Evolutionary conservation across 2,797 vertebrate genomes (phyloP), one percentile per base, ranked within the genome.

Genomic region (Danio albolineatus): DNA sequence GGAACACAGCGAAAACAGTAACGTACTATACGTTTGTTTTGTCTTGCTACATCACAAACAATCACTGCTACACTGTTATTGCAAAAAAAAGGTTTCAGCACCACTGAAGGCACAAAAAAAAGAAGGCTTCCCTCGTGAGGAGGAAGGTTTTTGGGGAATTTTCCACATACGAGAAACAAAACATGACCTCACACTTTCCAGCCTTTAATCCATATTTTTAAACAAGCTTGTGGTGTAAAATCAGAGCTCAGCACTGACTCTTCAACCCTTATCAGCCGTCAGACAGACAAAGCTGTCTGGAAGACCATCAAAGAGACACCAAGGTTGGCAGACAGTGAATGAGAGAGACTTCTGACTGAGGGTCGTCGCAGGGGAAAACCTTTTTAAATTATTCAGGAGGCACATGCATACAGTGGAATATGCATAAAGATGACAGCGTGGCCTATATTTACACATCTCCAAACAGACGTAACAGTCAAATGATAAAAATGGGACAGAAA

Each of bases 251-350:
- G 39, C 54, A 66, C 36, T 72, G 62, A 74, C 69, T 60, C 76
- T 78, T 21, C 7, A 44, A 64, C 44, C 38, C 65, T 87, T 83
- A 82, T 85, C 82, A 53, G 67, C 66, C 70, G 76, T 78, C 53
- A 73, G 78, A 78, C 73, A 80, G 78, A 81, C 75, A 73, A 83
- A 81, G 80, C 70, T 79, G 53, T 54, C 64, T 65, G 53, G 76
- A 74, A 66, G 39, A 73, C 44, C 74, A 83, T 86, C 76, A 81
- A 70, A 80, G 83, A 81, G 46, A 62, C 53, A 13, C 36, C 46
- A 44, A 38, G n/a, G n/a, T 41, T 57, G 54, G 28, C 17, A 44
- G 36, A 79, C 10, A 59, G 21, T 41, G 56, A 77, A 39, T 43
- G 19, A 60, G 21, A 41, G 16, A 2, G 39, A 14, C 21, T 77